Conservation (phyloP, 2,797 vertebrate species). For the Darevskia mixta region DNA sequence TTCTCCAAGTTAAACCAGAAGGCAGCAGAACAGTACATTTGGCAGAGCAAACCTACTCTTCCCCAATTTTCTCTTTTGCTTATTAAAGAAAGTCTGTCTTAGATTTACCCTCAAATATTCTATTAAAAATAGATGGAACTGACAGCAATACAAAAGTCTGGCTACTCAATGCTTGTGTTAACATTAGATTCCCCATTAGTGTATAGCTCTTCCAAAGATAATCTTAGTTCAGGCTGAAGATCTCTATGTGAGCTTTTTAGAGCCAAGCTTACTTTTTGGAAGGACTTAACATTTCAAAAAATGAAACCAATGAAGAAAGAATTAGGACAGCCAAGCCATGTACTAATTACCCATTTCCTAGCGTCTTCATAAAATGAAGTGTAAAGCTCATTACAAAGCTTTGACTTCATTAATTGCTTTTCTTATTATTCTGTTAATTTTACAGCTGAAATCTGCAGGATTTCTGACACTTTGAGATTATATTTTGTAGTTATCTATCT, state of each 20-base stretch:
- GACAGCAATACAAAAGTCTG: background rate
- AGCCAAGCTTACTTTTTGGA: background rate
- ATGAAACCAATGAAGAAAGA: background rate
- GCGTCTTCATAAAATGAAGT: background rate
- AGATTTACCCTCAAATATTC: background rate
- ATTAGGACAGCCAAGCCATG: background rate
- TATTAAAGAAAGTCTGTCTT: no score
- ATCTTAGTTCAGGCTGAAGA: background rate
- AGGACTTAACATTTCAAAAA: background rate
- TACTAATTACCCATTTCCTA: background rate
- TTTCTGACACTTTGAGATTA: background rate
- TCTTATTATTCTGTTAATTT: background rate
- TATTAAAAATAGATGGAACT: background rate
- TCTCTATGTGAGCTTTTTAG: background rate
- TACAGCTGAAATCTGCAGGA: background rate
- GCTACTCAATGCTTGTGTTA: background rate
- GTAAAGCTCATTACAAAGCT: background rate
- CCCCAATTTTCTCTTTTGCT: background rate
- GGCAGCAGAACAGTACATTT: background rate
- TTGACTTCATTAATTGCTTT: background rate
- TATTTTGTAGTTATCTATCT: background rate
- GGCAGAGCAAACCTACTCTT: background rate
- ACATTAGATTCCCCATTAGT: background rate
- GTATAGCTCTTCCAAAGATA: slow-evolving; percentile 5
- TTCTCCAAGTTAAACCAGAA: background rate